Evolutionary conservation across 2,113 vertebrate species (phyloP).

Genomic region (Sinocyclocheilus anshuiensis): DNA sequence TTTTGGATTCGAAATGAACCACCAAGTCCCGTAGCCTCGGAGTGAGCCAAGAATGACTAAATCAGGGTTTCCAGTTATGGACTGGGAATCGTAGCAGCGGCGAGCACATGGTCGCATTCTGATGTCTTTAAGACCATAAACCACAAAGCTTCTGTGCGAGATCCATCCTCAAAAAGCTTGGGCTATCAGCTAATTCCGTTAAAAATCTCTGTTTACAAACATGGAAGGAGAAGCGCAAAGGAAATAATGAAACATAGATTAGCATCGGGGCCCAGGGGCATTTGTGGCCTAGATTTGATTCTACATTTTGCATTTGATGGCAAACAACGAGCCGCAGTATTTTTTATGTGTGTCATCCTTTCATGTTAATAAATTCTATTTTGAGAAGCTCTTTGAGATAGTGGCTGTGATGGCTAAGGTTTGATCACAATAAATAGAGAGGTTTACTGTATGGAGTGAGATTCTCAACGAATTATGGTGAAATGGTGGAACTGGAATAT

Average conservation of each 20-base stretch:
- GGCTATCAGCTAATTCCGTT: conserved; percentile 67
- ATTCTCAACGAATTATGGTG: background rate
- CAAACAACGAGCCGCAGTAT: conserved; percentile 54
- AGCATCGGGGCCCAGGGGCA: conserved; percentile 70
- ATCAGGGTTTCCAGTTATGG: conserved; percentile 4
- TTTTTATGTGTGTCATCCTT: conserved; percentile 44
- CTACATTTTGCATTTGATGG: conserved; percentile 56
- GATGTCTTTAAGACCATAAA: conserved; percentile 2
- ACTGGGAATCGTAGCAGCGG: background rate
- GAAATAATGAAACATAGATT: conserved; percentile 79
- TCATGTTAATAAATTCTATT: conserved; percentile 48
- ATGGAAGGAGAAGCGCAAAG: conserved; percentile 49
- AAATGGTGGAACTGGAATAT: conserved; percentile 13
- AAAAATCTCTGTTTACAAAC: conserved; percentile 78
- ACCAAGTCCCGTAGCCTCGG: background rate
- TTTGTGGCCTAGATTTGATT: conserved; percentile 77
- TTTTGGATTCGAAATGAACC: conserved; percentile 27
- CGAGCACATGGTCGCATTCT: background rate
- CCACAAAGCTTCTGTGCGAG: background rate
- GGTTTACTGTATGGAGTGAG: background rate
- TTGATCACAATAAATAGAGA: conserved; percentile 21
- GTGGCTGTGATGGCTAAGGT: conserved; percentile 29
- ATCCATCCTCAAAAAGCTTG: conserved; percentile 16
- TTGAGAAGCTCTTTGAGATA: conserved; percentile 34
- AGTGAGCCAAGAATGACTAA: conserved; percentile 35